Base-by-base conservation (phyloP, 2,888 invertebrate species). In the Yponomeuta malinellus region DNA sequence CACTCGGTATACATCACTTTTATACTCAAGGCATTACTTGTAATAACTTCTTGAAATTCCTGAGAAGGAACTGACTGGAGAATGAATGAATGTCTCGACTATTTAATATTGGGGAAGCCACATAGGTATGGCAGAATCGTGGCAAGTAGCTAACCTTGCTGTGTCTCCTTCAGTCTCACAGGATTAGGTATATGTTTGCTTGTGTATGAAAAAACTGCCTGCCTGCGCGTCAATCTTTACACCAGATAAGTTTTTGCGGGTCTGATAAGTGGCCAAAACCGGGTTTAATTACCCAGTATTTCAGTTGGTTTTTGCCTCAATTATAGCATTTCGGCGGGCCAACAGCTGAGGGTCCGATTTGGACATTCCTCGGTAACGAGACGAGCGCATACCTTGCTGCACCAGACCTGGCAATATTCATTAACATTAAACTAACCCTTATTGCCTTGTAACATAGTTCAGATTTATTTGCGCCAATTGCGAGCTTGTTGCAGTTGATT, bases 251-350 rank as follows among this genome's bases (percentile, higher is more conserved):
- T 84, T 85, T 85, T 85, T 86, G 78, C 74, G 64, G 70, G 68
- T 72, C 71, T 74, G 76, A 81, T 83, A 80, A 79, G 78, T 78
- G 77, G 78, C 77, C 75, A 79, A 78, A 76, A 79, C 78, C 78
- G 82, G 82, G 85, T 86, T 86, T 87, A 89, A 89, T 89, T 87
- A 87, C 79, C 83, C 82, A 81, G 88, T 85, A 88, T 86, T 87
- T 87, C 82, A 86, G 80, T 74, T 75, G 75, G 83, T 88, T 90
- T 90, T 89, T 87, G 80, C 82, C 77, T 81, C 86, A 89, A 90
- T 90, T 87, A 90, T 85, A 82, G 85, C 87, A 87, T 89, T 87
- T 84, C 80, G 78, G 76, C 73, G 77, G 75, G 74, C 75, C 75
- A 78, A 78, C 83, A 80, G 83, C 81, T 78, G 80, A 79, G 78